Conservation (phyloP, 2,113 vertebrate genomes). For the Ivindomyrus marchei region DNA sequence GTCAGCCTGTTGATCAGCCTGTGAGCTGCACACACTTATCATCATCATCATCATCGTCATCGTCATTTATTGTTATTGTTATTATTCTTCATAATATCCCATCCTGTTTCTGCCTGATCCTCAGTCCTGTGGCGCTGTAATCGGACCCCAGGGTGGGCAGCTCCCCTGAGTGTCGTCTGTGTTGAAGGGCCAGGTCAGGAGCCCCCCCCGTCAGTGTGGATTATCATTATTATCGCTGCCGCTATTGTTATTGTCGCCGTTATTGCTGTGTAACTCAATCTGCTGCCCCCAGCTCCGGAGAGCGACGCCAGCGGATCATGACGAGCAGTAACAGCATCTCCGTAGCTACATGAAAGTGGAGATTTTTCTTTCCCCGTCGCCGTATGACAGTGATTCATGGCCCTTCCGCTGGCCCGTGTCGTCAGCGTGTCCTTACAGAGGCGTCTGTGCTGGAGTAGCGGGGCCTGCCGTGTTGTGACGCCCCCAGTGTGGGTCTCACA, state of each 20-base stretch:
- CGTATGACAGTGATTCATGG: conserved; percentile 35
- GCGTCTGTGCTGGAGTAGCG: neutral
- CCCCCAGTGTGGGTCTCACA: neutral
- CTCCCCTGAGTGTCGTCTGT: conserved; percentile 48
- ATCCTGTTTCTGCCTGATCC: conserved; percentile 33
- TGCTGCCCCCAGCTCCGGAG: conserved; percentile 30
- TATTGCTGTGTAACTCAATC: neutral
- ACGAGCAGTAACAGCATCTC: conserved; percentile 41
- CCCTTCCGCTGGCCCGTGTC: conserved; percentile 19
- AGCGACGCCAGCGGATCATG: conserved; percentile 35
- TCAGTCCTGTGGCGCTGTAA: conserved; percentile 15
- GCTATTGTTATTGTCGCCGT: neutral
- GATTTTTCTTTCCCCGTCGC: conserved; percentile 28
- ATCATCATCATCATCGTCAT: neutral
- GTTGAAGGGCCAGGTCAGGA: conserved; percentile 50
- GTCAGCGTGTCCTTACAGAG: neutral
- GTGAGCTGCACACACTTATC: neutral
- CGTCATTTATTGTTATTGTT: neutral
- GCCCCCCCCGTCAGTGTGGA: conserved; percentile 38
- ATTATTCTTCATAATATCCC: neutral
- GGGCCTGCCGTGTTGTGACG: too few species aligned
- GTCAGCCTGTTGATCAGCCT: neutral
- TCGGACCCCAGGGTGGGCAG: conserved; percentile 13
- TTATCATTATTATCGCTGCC: conserved; percentile 11
- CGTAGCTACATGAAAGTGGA: conserved; percentile 41